These are phyloP conservation scores for Diabrotica virgifera DNA, from an alignment of 1,140 invertebrate genomes.

Conservation along the genomic window DNA sequence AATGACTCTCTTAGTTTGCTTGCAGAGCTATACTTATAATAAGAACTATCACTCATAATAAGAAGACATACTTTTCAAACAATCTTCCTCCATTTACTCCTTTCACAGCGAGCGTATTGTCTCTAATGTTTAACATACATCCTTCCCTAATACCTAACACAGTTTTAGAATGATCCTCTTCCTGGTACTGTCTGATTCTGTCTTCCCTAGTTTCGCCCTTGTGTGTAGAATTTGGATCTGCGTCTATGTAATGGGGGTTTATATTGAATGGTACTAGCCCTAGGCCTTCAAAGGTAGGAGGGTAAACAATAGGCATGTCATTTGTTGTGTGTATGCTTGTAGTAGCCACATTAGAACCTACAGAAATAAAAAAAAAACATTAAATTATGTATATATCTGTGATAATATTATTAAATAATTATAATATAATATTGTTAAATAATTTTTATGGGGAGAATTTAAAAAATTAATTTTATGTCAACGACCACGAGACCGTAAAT, in stretches of 20 bases:
- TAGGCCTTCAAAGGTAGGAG: constrained; percentile 70
- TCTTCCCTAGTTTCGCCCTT: constrained; percentile 74
- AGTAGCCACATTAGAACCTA: constrained; percentile 72
- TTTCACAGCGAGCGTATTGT: constrained; percentile 56
- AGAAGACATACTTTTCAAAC: constrained; percentile 60
- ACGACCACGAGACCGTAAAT: too few relatives aligned
- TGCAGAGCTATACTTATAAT: not conserved
- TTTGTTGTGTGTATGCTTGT: constrained; percentile 76
- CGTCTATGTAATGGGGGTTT: constrained; percentile 79
- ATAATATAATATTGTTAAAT: too few relatives aligned
- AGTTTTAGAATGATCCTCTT: constrained; percentile 53
- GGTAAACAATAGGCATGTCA: constrained; percentile 82
- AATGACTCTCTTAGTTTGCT: too few relatives aligned
- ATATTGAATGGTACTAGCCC: constrained; percentile 79
- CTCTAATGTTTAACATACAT: constrained; percentile 61
- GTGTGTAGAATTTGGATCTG: constrained; percentile 59
- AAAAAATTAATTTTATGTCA: too few relatives aligned
- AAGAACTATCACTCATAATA: not conserved
- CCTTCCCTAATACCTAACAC: constrained; percentile 74
- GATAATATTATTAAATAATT: too few relatives aligned
- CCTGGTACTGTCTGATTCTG: constrained; percentile 66
- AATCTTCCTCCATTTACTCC: constrained; percentile 62
- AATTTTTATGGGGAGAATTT: too few relatives aligned
- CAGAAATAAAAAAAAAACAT: not conserved
- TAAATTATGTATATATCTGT: not conserved